These are phyloP conservation scores for Proisotoma minuta DNA, from an alignment of 2,888 invertebrate genomes.

Conservation along the genomic window DNA sequence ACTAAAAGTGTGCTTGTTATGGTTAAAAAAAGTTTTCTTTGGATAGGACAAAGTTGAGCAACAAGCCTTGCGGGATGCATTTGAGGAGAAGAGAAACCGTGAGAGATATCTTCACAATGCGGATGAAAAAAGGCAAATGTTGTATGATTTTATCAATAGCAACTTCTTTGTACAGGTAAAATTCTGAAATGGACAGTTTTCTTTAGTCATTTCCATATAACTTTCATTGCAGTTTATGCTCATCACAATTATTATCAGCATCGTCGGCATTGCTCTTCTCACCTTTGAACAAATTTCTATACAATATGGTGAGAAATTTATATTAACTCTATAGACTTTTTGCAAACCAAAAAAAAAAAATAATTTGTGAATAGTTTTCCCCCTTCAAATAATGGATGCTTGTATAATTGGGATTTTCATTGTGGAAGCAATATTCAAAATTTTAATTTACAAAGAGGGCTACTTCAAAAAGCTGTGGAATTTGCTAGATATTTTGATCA, in stretches of 20 bases:
- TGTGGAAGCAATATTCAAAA: slow-evolving; percentile 42
- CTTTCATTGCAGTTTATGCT: slow-evolving; percentile 44
- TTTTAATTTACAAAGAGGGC: slow-evolving; percentile 38
- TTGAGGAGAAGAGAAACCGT: slow-evolving; percentile 31
- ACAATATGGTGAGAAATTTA: slow-evolving; percentile 25
- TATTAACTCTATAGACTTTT: background rate
- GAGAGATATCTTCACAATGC: slow-evolving; percentile 42
- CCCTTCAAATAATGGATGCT: slow-evolving; percentile 34
- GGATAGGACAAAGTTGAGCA: slow-evolving; percentile 40
- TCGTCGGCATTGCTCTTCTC: slow-evolving; percentile 36
- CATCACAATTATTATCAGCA: slow-evolving; percentile 36
- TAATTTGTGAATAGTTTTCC: slow-evolving; percentile 21
- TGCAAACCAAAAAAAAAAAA: background rate
- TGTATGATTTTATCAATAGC: slow-evolving; percentile 41
- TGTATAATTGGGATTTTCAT: slow-evolving; percentile 43
- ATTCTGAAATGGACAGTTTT: no score
- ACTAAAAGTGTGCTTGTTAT: background rate
- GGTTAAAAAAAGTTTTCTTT: background rate
- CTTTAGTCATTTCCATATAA: no score
- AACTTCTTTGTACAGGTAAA: slow-evolving; percentile 31
- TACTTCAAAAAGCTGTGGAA: slow-evolving; percentile 41
- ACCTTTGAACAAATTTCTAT: slow-evolving; percentile 38
- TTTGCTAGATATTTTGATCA: slow-evolving; percentile 37
- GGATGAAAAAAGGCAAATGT: slow-evolving; percentile 31
- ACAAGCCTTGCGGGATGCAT: slow-evolving; percentile 32